Evolutionary conservation across 2,113 vertebrate species (phyloP).

Genomic region (Zosterops pallidus): DNA sequence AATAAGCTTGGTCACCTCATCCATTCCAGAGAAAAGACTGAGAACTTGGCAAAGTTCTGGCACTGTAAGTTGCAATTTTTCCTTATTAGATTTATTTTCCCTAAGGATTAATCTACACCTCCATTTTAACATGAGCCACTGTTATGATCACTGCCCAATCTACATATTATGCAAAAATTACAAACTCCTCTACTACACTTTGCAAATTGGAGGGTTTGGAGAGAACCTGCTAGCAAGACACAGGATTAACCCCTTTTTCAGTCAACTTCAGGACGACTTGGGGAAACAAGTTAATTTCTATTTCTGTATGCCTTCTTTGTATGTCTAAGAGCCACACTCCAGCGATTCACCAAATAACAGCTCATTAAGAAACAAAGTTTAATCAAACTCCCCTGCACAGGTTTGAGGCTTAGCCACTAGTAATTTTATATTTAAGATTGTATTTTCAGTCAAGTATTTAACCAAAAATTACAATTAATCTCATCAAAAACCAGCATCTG

Average conservation of each 20-base stretch:
- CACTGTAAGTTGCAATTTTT: not conserved
- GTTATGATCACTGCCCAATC: not conserved
- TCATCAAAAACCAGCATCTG: not conserved
- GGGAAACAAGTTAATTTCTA: not conserved
- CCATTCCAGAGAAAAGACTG: not conserved
- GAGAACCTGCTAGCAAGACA: not conserved
- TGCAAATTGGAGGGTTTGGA: not conserved
- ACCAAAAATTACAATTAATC: not conserved
- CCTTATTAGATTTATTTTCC: not conserved
- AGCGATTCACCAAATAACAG: not conserved
- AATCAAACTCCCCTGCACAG: not conserved
- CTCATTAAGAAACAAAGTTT: not conserved
- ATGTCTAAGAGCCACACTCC: not conserved
- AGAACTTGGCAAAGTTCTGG: not conserved
- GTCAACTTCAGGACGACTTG: not conserved
- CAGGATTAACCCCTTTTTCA: not conserved
- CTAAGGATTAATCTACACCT: not conserved
- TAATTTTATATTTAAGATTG: slow-evolving; percentile 35
- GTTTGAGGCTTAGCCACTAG: not conserved
- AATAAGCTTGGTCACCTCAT: not conserved
- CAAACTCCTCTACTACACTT: not conserved
- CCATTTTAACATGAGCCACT: not conserved
- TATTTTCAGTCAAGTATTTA: slow-evolving; percentile 31
- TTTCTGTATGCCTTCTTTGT: not conserved
- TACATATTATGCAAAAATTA: not conserved